These are phyloP conservation scores for Eristalinus sepulchralis DNA, from an alignment of 2,888 invertebrate genomes.

Conservation along the genomic window DNA sequence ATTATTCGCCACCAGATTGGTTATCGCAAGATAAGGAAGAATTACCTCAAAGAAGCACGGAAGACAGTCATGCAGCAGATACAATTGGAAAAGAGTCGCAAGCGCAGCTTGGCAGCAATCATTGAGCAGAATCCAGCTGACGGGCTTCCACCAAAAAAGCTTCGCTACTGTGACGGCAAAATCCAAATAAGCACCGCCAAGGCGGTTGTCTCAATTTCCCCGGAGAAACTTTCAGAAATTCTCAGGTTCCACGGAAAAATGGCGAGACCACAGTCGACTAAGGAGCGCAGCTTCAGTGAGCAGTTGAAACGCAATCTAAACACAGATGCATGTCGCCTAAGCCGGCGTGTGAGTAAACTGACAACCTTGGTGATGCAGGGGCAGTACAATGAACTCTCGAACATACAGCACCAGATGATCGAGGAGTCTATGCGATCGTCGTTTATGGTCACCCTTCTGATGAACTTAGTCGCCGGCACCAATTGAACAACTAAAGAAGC, in stretches of 20 bases:
- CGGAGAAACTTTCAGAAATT: slow-evolving; percentile 70
- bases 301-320: slow-evolving; percentile 64
- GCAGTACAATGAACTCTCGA: slow-evolving; percentile 72
- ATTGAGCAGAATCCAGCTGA: neutral
- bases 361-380: slow-evolving; percentile 74
- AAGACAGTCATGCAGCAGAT: slow-evolving; percentile 37
- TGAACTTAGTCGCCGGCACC: neutral
- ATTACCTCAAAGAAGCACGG: slow-evolving; percentile 71
- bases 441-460: neutral
- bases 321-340: slow-evolving; percentile 72
- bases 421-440: slow-evolving; percentile 75
- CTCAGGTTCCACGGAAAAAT: slow-evolving; percentile 73
- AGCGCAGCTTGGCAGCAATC: neutral
- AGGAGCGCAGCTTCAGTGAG: slow-evolving; percentile 63
- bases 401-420: slow-evolving; percentile 72
- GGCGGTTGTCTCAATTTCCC: slow-evolving; percentile 27
- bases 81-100: neutral
- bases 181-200: slow-evolving; percentile 37
- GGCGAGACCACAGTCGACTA: slow-evolving; percentile 68
- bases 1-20: slow-evolving; percentile 71
- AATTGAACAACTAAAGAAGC: neutral
- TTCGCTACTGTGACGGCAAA: neutral
- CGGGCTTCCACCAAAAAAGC: neutral
- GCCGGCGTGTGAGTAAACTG: slow-evolving; percentile 74
- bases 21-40: slow-evolving; percentile 67